Conservation (phyloP, 2,797 vertebrate genomes). For the Nyctibius grandis region DNA sequence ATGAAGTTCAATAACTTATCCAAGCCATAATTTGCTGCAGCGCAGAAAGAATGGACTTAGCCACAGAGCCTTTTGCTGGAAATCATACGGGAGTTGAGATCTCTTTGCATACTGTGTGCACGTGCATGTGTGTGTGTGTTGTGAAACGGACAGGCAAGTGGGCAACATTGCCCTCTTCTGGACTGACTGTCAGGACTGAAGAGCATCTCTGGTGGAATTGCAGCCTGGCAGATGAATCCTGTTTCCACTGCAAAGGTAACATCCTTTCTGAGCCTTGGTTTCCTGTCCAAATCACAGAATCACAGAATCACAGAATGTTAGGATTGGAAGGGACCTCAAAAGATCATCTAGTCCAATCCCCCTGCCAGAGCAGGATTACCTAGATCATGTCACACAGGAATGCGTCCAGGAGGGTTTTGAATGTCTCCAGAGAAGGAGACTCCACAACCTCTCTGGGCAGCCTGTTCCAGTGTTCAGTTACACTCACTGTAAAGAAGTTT, state of each 20-base stretch:
- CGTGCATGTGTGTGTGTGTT: accelerated
- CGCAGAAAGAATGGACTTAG: not conserved
- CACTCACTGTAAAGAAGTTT: no score
- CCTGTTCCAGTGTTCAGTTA: no score
- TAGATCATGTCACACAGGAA: no score
- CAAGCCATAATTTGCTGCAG: not conserved
- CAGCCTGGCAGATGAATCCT: not conserved
- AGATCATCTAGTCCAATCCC: no score
- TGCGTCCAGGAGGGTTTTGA: no score
- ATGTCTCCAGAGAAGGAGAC: no score
- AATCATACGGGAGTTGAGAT: not conserved
- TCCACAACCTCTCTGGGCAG: no score
- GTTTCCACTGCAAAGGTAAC: not conserved
- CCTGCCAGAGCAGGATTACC: no score
- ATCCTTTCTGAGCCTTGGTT: not conserved
- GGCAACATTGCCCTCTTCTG: constrained; percentile 55
- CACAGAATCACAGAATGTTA: no score
- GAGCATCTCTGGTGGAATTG: not conserved
- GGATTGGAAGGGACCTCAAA: no score
- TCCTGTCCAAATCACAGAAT: not conserved
- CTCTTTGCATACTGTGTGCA: accelerated
- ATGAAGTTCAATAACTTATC: not conserved
- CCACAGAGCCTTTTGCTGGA: not conserved
- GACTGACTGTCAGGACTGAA: not conserved
- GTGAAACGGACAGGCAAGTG: not conserved